phyloP scores from a whole-genome alignment of 2,113 vertebrate species.

The Onychorhynchus coronatus region DNA sequence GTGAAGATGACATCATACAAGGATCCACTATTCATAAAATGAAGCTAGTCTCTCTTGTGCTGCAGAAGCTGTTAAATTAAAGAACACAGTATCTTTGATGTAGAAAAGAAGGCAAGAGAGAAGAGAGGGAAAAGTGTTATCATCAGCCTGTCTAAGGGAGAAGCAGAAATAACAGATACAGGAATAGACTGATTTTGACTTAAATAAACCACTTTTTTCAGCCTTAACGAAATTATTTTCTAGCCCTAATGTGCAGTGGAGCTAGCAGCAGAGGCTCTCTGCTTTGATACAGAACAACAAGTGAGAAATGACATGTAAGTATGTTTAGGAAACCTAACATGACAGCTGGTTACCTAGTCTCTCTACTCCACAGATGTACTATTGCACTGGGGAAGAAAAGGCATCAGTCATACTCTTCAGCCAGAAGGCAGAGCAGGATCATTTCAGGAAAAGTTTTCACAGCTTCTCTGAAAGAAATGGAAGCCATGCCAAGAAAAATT shows the following conservation, averaged over 20 bases:
- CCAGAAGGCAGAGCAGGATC: slow-evolving; percentile 57
- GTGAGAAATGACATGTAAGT: slow-evolving; percentile 60
- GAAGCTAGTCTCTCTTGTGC: slow-evolving; percentile 39
- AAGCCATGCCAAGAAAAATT: slow-evolving; percentile 33
- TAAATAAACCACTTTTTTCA: slow-evolving; percentile 7
- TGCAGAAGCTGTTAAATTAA: slow-evolving; percentile 64
- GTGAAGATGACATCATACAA: slow-evolving; percentile 2
- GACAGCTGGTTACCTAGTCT: slow-evolving; percentile 66
- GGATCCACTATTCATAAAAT: slow-evolving; percentile 42
- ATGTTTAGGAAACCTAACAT: slow-evolving; percentile 57
- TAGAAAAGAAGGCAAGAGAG: slow-evolving; percentile 19
- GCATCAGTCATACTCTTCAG: slow-evolving; percentile 59
- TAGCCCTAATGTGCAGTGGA: slow-evolving; percentile 20
- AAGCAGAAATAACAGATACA: not conserved
- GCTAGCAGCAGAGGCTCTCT: slow-evolving; percentile 27
- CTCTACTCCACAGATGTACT: slow-evolving; percentile 55
- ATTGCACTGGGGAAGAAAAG: slow-evolving; percentile 59
- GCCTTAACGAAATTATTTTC: slow-evolving; percentile 52
- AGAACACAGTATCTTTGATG: slow-evolving; percentile 48
- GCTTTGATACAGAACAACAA: slow-evolving; percentile 62
- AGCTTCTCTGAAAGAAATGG: not conserved
- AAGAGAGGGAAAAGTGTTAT: not conserved
- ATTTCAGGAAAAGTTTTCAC: slow-evolving; percentile 52
- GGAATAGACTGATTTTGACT: slow-evolving; percentile 31
- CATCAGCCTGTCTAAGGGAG: not conserved